A percentile compares a stretch with the other conserved stretches of the same genome.
Conservation (phyloP, 2,888 invertebrate species). For the Lasioglossum vierecki region DNA sequence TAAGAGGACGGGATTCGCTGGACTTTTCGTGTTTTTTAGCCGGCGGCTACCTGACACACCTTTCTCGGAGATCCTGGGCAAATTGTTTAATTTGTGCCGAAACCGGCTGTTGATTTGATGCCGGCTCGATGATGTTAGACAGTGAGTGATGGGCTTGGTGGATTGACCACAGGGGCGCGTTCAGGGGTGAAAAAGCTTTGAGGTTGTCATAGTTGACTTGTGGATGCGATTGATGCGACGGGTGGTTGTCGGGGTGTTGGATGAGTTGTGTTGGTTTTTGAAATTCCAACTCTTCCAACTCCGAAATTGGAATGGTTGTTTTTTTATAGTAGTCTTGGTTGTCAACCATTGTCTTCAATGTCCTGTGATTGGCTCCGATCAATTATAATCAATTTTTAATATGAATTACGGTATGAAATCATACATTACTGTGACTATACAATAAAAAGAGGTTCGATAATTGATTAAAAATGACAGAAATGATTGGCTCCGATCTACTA, state of each 20-base stretch:
- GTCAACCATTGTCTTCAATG: too few species aligned
- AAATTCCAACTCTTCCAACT: too few species aligned
- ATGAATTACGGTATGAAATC: neutral
- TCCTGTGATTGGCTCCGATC: too few species aligned
- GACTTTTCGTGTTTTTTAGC: slow-evolving; percentile 10
- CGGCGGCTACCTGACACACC: slow-evolving; percentile 16
- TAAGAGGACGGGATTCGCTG: neutral
- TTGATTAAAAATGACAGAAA: neutral
- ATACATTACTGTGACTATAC: neutral
- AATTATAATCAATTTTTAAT: neutral
- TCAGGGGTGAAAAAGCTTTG: neutral
- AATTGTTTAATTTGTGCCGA: slow-evolving; percentile 3
- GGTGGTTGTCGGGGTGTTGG: neutral
- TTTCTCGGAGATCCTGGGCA: neutral
- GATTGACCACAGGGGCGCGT: neutral
- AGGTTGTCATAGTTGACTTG: neutral
- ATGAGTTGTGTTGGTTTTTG: neutral
- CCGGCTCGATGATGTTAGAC: too few species aligned
- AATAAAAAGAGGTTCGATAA: too few species aligned
- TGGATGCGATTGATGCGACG: neutral
- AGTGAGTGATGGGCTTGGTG: neutral
- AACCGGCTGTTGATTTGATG: neutral
- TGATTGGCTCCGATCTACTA: neutral
- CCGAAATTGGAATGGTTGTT: neutral
- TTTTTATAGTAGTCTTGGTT: neutral